Percentiles rank a stretch among this genome's conserved stretches.
These are phyloP conservation scores for Callipepla squamata DNA, from an alignment of 2,113 vertebrate genomes.

Conservation along the genomic window DNA sequence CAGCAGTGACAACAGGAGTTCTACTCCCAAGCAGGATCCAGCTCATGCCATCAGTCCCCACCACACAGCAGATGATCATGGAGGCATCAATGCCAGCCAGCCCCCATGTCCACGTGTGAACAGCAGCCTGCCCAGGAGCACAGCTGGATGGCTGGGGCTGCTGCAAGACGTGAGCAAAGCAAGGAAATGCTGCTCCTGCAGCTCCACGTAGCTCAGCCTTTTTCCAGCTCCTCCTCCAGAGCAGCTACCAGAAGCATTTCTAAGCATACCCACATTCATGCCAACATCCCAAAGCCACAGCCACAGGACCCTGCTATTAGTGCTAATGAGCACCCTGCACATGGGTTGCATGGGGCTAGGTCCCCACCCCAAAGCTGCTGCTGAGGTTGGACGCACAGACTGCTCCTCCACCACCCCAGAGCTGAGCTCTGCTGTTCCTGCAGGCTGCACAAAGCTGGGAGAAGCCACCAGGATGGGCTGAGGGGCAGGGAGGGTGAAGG, in stretches of 20 bases:
- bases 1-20: accelerated
- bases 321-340: neutral
- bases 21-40: accelerated
- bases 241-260: neutral
- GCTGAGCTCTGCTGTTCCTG: neutral
- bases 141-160: neutral
- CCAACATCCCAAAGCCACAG: neutral
- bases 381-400: too few relatives aligned
- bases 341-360: neutral
- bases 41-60: neutral
- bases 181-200: neutral
- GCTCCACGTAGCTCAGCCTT: neutral
- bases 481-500: neutral
- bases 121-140: neutral
- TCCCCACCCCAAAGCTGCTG: neutral
- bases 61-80: accelerated
- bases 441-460: neutral
- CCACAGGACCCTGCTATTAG: accelerated
- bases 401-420: neutral
- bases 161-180: neutral
- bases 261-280: accelerated
- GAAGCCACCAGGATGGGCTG: accelerated
- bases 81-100: neutral
- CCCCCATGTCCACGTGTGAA: accelerated
- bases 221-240: neutral